phyloP scores from a whole-genome alignment of 1,140 invertebrate species.

The Bombus pascuorum region DNA sequence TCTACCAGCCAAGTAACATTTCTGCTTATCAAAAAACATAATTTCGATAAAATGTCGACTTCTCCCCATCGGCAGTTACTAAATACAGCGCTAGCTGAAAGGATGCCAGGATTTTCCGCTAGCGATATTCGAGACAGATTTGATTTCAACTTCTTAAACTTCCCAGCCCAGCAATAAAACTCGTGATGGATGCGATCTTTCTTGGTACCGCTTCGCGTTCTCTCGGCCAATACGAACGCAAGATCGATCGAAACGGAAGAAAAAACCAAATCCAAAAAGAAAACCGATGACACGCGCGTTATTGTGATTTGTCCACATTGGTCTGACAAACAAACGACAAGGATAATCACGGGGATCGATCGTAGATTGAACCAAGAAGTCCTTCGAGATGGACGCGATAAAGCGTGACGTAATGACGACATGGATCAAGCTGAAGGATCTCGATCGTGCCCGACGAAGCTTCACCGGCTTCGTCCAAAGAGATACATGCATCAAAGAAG shows the following conservation, averaged over 20 bases:
- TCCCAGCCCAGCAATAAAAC: background rate
- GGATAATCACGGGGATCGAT: background rate
- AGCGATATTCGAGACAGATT: conserved; percentile 15
- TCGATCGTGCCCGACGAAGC: conserved; percentile 12
- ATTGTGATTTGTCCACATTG: background rate
- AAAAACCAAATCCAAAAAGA: background rate
- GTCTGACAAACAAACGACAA: background rate
- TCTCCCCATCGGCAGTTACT: background rate
- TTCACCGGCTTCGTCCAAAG: conserved; percentile 30
- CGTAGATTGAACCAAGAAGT: conserved; percentile 3
- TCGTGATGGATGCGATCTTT: background rate
- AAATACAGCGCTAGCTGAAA: background rate
- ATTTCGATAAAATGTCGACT: background rate
- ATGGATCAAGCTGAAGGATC: background rate
- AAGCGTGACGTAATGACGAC: conserved; percentile 44
- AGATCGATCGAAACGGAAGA: background rate
- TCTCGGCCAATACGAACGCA: too few relatives aligned
- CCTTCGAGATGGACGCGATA: conserved; percentile 57
- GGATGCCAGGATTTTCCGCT: background rate
- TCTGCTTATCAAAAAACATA: background rate
- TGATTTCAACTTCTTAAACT: conserved; percentile 27
- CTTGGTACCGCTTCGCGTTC: background rate
- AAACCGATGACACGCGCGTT: background rate
- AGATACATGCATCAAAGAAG: background rate
- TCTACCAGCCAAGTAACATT: background rate